These are phyloP conservation scores for Tetragonisca angustula DNA, from an alignment of 2,888 invertebrate genomes.

Conservation along the genomic window DNA sequence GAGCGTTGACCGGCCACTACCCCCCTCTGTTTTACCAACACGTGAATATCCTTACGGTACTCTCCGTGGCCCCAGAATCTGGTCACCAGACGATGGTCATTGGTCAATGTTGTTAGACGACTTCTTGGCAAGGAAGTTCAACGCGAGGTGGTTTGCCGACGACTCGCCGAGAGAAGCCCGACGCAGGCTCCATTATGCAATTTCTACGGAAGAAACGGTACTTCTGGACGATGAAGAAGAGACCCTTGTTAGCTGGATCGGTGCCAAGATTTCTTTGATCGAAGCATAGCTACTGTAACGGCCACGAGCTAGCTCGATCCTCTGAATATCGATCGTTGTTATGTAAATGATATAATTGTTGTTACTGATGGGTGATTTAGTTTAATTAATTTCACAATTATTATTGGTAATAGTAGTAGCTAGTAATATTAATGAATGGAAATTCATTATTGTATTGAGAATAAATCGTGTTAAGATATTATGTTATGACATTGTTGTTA, in stretches of 20 bases:
- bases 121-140: slow-evolving; percentile 60
- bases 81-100: slow-evolving; percentile 66
- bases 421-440: too few species aligned
- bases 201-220: slow-evolving; percentile 62
- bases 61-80: slow-evolving; percentile 60
- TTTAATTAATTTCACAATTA: too few species aligned
- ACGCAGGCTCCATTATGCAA: slow-evolving; percentile 70
- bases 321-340: not conserved
- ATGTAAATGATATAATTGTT: too few species aligned
- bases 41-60: slow-evolving; percentile 70
- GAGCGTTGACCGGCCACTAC: slow-evolving; percentile 82
- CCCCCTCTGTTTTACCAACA: slow-evolving; percentile 69
- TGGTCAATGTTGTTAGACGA: slow-evolving; percentile 68
- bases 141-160: slow-evolving; percentile 36
- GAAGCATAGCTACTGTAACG: slow-evolving; percentile 35
- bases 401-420: too few species aligned
- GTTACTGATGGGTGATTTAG: too few species aligned
- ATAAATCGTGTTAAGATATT: too few species aligned
- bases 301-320: not conserved
- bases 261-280: slow-evolving; percentile 43
- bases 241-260: slow-evolving; percentile 28
- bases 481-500: too few species aligned
- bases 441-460: too few species aligned
- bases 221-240: slow-evolving; percentile 50
- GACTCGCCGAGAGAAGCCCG: slow-evolving; percentile 46